Conservation (phyloP, 23 tunicate genomes). For the Ascidia mentula region DNA sequence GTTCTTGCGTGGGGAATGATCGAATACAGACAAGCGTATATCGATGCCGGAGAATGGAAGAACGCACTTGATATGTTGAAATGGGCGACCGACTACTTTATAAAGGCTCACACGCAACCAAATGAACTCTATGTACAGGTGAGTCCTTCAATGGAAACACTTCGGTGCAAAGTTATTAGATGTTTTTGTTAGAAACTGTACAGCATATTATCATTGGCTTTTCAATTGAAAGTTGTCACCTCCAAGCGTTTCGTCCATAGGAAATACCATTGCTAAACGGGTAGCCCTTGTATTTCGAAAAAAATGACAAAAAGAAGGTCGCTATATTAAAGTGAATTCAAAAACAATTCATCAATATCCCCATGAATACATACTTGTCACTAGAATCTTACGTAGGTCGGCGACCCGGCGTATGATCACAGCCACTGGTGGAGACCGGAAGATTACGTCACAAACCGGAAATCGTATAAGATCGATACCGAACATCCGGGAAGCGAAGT, state of each 20-base stretch:
- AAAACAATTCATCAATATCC: too few species aligned
- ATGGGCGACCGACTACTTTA: slow-evolving; percentile 85
- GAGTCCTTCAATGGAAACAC: not conserved
- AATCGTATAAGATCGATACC: slow-evolving; percentile 50
- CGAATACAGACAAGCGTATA: slow-evolving; percentile 69
- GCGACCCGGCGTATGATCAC: slow-evolving; percentile 60
- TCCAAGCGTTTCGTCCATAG: too few species aligned
- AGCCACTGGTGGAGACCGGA: slow-evolving; percentile 74
- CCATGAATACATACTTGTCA: too few species aligned
- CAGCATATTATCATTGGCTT: too few species aligned
- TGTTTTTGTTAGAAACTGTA: too few species aligned
- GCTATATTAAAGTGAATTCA: too few species aligned
- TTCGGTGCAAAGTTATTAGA: too few species aligned
- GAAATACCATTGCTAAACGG: too few species aligned
- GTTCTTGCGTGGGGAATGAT: slow-evolving; percentile 95
- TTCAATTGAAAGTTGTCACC: too few species aligned
- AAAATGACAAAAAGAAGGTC: too few species aligned
- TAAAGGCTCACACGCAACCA: slow-evolving; percentile 78
- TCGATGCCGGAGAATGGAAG: slow-evolving; percentile 58
- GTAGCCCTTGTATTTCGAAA: too few species aligned
- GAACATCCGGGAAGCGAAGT: slow-evolving; percentile 74
- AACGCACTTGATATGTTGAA: slow-evolving; percentile 49
- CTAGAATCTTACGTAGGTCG: slow-evolving; percentile 49
- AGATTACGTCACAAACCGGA: slow-evolving; percentile 21
- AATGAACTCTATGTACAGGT: slow-evolving; percentile 88